Evolutionary conservation across 2,888 invertebrate genomes (phyloP), one percentile per base, ranked within the genome.

Genomic region (Dryococelus australis): DNA sequence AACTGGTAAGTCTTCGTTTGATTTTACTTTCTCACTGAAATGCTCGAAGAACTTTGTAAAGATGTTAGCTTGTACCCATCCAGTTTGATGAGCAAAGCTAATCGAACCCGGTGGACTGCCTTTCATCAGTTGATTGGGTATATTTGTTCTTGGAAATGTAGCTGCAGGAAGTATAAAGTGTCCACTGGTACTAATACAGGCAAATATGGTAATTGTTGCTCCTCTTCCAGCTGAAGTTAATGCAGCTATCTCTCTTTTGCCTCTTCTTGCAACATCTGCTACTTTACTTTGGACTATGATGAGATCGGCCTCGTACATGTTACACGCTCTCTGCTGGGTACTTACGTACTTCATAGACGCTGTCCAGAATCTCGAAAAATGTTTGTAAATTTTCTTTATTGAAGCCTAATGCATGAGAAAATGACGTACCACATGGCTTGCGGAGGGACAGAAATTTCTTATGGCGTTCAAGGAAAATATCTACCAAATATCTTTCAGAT

Each of bases 281-380:
- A 86, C 43, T 86, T 87, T 87, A 81, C 87, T 87, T 81, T 87
- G 87, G 26, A 83, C 87, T 81, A 83, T 81, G 28, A 83, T 20
- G 16, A 86, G 43, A 20, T 86, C 80, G 13, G 87, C 86, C 81
- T 35, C 35, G 35, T 35, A 1, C 35, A 35, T 4, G 35, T 35
- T 35, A 35, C 4, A 35, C 35, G 4, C 35, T 24, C 87, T 78
- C 6, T 1, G 86, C 81, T 20, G 79, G 24, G 26, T 65, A 87
- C 24, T 86, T 80, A n/a, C 43, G 26, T 78, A 79, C 43, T 9
- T 80, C 87, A 24, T 47, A 35, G 35, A 4, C 27, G 24, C n/a
- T 28, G 8, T 43, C 87, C 27, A 85, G 47, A n/a, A 79, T 85
- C 24, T 53, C 28, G 43, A 87, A 87, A 43, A 87, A 80, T 24